Conservation (phyloP, 2,797 vertebrate species). For the Peromyscus eremicus region DNA sequence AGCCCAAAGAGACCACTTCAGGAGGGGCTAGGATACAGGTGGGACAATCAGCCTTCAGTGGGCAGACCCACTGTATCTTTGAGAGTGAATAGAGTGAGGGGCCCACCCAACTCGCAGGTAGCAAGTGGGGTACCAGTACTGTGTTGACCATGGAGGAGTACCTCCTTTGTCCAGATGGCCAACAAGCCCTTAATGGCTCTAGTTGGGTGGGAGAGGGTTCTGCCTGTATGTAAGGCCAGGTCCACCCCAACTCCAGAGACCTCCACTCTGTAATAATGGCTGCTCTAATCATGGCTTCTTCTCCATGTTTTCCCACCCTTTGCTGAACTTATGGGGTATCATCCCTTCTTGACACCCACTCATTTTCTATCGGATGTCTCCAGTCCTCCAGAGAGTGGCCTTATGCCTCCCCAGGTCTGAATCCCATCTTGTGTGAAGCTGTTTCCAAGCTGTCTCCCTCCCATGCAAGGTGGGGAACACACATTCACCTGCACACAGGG, state of each 20-base stretch:
- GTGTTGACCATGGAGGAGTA: not conserved
- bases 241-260: not conserved
- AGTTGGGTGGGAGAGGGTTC: accelerated
- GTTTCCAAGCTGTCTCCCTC: accelerated
- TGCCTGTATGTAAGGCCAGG: not conserved
- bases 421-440: not conserved
- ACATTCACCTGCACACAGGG: accelerated
- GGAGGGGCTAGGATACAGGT: not conserved
- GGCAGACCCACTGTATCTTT: not conserved
- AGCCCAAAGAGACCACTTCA: accelerated
- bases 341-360: not conserved
- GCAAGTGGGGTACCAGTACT: not conserved
- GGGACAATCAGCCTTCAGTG: not conserved
- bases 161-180: not conserved
- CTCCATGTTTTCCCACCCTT: accelerated
- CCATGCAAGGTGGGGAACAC: not conserved
- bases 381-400: not conserved
- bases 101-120: no score
- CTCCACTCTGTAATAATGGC: accelerated
- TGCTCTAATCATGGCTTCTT: accelerated
- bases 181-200: not conserved
- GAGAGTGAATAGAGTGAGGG: not conserved
- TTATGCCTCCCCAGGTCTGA: not conserved
- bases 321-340: not conserved
- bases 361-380: not conserved